Evolutionary conservation across 1,140 invertebrate species (phyloP), one percentile per base, ranked within the genome.

Genomic region (Battus philenor): DNA sequence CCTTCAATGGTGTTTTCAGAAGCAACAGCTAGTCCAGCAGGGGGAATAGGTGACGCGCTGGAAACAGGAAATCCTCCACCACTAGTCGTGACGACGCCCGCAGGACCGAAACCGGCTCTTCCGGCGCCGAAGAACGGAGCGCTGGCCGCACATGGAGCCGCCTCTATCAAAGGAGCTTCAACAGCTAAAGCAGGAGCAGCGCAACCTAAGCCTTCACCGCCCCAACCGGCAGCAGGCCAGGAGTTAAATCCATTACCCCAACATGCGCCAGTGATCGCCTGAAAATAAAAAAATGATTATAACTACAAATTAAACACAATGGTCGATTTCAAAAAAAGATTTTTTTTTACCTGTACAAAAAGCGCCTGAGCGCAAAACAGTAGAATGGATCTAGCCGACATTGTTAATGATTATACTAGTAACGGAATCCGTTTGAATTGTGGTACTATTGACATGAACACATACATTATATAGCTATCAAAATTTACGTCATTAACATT

Each of bases 1-100:
- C 68, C 68, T 51, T 66, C 62, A 16, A 61, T 56, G 0, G 52
- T 58, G 26, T 68, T 59, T 18, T 59, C 51, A 8, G 56, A 59
- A 2, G 43, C 38, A n/a, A 47, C 27, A 20, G 46, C 39, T 1
- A 47, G 26, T 7, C 46, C 34, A n/a, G 22, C 26, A 8, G 36
- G 36, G 22, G 41, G 15, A 31, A 49, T 20, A 4, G 47, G 47
- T 10, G 47, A 49, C 16, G 32, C 32, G 13, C 44, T 47, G 38
- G 50, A 30, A 10, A 47, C 9, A 20, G 39, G 24, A 15, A 44
- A 18, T 10, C 49, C 49, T 24, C 29, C 17, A 12, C 47, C 47
- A 24, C 33, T 45, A 24, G 43, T 24, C 17, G 26, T 41, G 22
- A 29, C 41, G 13, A 45, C 13, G 12, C 33, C 43, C 16, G 34